A percentile compares a stretch with the other conserved stretches of the same genome.
Evolutionary conservation across 2,113 vertebrate genomes (phyloP).

Genomic region (Beaufortia kweichowensis): DNA sequence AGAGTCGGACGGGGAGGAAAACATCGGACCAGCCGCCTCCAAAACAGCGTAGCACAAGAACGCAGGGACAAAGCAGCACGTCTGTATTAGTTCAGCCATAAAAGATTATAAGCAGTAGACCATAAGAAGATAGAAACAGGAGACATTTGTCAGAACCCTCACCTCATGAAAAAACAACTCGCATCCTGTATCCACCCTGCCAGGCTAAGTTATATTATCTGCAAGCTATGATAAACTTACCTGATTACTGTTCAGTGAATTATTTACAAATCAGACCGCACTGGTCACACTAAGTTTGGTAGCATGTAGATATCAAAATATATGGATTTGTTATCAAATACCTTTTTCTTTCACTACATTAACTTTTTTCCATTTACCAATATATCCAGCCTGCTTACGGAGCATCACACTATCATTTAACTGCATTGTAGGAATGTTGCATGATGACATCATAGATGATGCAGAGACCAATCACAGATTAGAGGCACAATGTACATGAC

Average conservation of each 20-base stretch:
- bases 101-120: slow-evolving; percentile 38
- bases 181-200: not conserved
- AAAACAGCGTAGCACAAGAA: slow-evolving; percentile 31
- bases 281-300: no score
- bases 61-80: slow-evolving; percentile 37
- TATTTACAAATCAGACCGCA: no score
- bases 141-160: slow-evolving; percentile 15
- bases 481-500: slow-evolving; percentile 46
- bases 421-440: slow-evolving; percentile 58
- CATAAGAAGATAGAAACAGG: slow-evolving; percentile 18
- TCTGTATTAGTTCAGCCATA: slow-evolving; percentile 47
- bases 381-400: not conserved
- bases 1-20: slow-evolving; percentile 21
- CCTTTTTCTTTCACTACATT: not conserved
- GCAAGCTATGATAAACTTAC: slow-evolving; percentile 1
- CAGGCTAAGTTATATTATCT: not conserved
- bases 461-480: slow-evolving; percentile 33
- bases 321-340: not conserved
- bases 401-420: slow-evolving; percentile 24
- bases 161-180: slow-evolving; percentile 27
- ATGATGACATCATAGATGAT: slow-evolving; percentile 39
- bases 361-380: no score
- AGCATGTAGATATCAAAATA: no score
- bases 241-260: not conserved
- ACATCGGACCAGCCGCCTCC: slow-evolving; percentile 9